Percentiles rank a stretch among this genome's conserved stretches.
phyloP scores from a whole-genome alignment of 2,888 invertebrate genomes.

The Caenorhabditis afra region DNA sequence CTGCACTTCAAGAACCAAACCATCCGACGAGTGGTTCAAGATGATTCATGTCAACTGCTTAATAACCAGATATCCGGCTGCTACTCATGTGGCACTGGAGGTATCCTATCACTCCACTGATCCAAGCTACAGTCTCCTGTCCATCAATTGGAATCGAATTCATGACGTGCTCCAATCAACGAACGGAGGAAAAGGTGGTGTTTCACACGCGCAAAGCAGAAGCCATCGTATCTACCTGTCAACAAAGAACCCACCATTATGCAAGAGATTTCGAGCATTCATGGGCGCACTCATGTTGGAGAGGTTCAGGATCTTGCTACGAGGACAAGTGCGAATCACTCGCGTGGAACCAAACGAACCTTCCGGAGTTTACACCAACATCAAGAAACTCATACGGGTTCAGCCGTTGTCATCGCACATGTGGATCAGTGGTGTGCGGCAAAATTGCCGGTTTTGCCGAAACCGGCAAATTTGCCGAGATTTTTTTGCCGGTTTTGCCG shows the following conservation, averaged over 20 bases:
- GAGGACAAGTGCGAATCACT: conserved; percentile 1
- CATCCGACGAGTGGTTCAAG: neutral
- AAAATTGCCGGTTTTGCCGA: too few relatives aligned
- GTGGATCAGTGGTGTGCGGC: too few relatives aligned
- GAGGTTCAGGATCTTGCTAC: conserved; percentile 9
- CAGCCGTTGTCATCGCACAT: conserved; percentile 9
- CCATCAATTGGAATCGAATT: too few relatives aligned
- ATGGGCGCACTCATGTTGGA: conserved; percentile 4
- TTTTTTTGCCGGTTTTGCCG: too few relatives aligned
- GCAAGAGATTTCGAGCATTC: conserved; percentile 2
- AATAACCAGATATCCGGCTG: too few relatives aligned
- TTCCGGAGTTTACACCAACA: conserved; percentile 5
- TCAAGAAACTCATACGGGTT: conserved; percentile 15
- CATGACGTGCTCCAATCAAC: too few relatives aligned
- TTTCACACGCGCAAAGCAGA: neutral
- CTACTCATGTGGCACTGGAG: too few relatives aligned
- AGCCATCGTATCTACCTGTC: neutral
- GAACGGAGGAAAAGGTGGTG: too few relatives aligned
- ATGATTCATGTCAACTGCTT: neutral
- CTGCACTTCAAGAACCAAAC: neutral
- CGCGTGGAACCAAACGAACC: neutral
- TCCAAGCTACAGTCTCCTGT: too few relatives aligned
- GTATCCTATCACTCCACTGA: too few relatives aligned
- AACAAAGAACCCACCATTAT: neutral
- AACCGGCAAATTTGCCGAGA: too few relatives aligned